Evolutionary conservation across 2,797 vertebrate species (phyloP).

Genomic region (Muscicapa striata): DNA sequence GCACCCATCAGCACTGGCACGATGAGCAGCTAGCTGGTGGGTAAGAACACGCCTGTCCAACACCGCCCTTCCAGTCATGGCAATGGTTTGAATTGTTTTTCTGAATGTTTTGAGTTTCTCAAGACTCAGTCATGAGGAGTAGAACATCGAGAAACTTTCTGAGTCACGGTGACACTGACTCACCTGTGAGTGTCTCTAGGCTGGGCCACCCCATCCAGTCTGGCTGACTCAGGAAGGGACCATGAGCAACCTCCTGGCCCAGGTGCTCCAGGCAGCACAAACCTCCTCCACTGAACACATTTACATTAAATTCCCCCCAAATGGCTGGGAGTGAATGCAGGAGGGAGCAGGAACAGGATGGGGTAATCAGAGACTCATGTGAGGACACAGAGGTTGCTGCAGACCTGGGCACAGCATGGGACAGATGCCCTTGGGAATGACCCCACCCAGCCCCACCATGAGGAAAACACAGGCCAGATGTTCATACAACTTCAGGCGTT

Average conservation of each 20-base stretch:
- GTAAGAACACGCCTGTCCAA: background rate
- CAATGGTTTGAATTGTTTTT: background rate
- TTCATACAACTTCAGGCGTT: background rate
- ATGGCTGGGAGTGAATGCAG: background rate
- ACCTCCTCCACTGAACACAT: background rate
- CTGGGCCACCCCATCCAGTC: background rate
- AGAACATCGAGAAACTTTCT: background rate
- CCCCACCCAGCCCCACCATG: background rate
- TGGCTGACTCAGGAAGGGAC: background rate
- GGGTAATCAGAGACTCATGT: fast-evolving
- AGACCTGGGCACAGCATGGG: background rate
- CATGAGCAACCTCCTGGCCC: fast-evolving
- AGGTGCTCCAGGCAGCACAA: background rate
- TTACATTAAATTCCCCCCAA: background rate
- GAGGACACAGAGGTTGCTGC: background rate
- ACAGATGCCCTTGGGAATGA: background rate
- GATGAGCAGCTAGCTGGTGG: background rate
- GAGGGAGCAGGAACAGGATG: fast-evolving
- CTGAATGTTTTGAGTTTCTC: background rate
- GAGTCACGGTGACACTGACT: background rate
- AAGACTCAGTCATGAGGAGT: background rate
- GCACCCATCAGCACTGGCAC: fast-evolving
- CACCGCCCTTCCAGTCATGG: background rate
- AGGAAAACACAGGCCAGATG: background rate
- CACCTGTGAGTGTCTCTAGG: background rate